Percentiles rank a stretch among this genome's conserved stretches.
These are phyloP conservation scores for Teleopsis dalmanni DNA, from an alignment of 1,140 invertebrate genomes.

Conservation along the genomic window DNA sequence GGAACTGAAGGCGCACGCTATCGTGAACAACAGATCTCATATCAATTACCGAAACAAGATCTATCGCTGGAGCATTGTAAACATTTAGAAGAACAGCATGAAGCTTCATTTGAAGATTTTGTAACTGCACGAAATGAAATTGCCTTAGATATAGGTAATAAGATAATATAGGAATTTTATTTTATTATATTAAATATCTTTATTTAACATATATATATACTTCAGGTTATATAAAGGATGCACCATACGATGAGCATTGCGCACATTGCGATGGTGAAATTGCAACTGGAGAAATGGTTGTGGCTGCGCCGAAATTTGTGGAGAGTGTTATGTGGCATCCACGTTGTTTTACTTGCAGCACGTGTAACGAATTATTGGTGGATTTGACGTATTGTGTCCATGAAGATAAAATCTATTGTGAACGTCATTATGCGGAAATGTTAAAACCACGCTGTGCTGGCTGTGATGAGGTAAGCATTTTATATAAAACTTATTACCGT, in stretches of 20 bases:
- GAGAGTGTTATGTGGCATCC: conserved; percentile 72
- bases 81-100: conserved; percentile 70
- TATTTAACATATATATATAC: conserved; percentile 3
- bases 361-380: conserved; percentile 80
- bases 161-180: too few relatives aligned
- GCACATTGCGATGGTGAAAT: conserved; percentile 49
- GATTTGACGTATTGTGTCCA: conserved; percentile 88
- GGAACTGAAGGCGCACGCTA: conserved; percentile 70
- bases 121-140: conserved; percentile 87
- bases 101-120: conserved; percentile 79
- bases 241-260: conserved; percentile 43
- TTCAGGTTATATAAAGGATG: conserved; percentile 41
- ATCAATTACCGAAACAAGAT: conserved; percentile 92
- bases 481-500: background rate
- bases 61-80: conserved; percentile 81
- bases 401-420: conserved; percentile 80
- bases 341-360: conserved; percentile 75
- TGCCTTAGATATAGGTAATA: conserved; percentile 89
- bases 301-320: conserved; percentile 49
- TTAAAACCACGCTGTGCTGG: conserved; percentile 85
- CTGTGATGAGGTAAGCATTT: conserved; percentile 83
- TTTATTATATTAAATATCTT: background rate
- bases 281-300: conserved; percentile 47
- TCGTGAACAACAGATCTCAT: conserved; percentile 73
- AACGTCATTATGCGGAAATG: conserved; percentile 88